Conservation (phyloP, 1,140 invertebrate species). For the Aphidius gifuensis region DNA sequence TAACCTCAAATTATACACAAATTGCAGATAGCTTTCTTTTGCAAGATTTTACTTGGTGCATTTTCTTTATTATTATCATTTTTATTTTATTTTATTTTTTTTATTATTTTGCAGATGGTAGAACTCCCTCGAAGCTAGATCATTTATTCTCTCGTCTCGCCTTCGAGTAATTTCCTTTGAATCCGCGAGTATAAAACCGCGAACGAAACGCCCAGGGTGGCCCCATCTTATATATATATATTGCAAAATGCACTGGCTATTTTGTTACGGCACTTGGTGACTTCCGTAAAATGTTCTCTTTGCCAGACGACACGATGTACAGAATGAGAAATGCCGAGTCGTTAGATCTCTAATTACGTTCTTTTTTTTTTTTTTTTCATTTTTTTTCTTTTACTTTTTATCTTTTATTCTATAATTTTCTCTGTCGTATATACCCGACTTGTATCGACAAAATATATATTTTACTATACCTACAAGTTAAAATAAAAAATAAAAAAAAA, state of each 20-base stretch:
- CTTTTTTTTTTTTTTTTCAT: background rate
- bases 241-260: conserved; percentile 1
- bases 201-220: background rate
- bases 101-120: background rate
- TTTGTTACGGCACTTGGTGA: conserved; percentile 1
- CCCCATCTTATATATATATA: conserved; percentile 1
- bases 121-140: background rate
- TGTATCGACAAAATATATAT: no score
- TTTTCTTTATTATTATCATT: background rate
- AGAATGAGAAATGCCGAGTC: conserved; percentile 16
- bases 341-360: conserved; percentile 25
- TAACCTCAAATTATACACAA: background rate
- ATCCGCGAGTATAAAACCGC: background rate
- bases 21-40: background rate
- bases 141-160: conserved; percentile 9
- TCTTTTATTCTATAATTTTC: background rate
- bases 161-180: conserved; percentile 15
- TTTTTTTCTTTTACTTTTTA: background rate
- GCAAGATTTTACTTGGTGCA: background rate
- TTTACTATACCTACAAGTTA: no score
- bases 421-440: background rate
- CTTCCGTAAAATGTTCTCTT: conserved; percentile 1
- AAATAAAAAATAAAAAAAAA: no score
- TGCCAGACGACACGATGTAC: conserved; percentile 11
- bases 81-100: background rate